Base-by-base conservation (phyloP, 1,140 invertebrate genomes). In the Dendroctonus ponderosae region DNA sequence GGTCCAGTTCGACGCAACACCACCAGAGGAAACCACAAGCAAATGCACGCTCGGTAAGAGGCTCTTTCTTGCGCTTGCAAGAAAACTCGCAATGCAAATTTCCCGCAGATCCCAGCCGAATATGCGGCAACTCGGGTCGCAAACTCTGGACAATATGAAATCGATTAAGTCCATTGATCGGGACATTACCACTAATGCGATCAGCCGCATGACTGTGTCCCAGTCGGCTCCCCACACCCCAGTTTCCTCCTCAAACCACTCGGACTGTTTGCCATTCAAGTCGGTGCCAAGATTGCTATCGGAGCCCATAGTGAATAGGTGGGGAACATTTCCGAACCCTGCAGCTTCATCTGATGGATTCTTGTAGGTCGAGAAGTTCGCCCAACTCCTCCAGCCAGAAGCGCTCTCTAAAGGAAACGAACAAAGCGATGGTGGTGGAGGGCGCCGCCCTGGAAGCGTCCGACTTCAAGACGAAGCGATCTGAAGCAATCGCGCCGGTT, bases 1-100 rank as follows among this genome's bases (percentile, higher is more conserved):
- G 81, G 81, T 73, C 82, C 81, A 12, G 79, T 83, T 9, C 70
- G 82, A 5, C 73, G 82, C 14, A 84, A 83, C 69, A 84, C 82
- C 7, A 84, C 82, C 5, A 74, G 82, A 41, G 80, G 81, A 5
- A 78, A 77, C 52, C 72, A 77, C 37, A 72, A 70, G 41, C 72
- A 74, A 58, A 71, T 76, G 70, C 75, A 77, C 54, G 78, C 75
- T 6, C 68, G 73, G 72, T 70, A 72, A 58, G 15, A 2, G 11
- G 15, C 50, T 52, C 2, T 12, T n/a, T n/a, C 9, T 2, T 38
- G 51, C 51, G 3, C 9, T 53, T 53, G 3, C 9, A 15, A 46
- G 44, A 46, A n/a, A 15, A 48, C 48, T 42, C 26, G 11, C 41
- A 15, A 26, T 26, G 26, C 26, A 37, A 26, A 56, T 56, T 56